Conservation (phyloP, 2,113 vertebrate species). For the Neogobius melanostomus region DNA sequence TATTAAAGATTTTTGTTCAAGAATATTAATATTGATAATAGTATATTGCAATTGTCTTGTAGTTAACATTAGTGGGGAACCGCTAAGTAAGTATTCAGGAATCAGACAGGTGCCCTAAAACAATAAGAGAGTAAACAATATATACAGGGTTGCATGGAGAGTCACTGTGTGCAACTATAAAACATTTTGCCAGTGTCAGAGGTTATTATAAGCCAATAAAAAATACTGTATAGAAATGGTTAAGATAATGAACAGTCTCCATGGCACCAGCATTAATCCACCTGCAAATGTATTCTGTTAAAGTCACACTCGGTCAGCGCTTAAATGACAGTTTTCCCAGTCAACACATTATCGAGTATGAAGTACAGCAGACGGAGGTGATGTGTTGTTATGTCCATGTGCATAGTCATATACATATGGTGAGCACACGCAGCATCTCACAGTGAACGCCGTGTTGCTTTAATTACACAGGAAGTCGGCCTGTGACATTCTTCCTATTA, state of each 20-base stretch:
- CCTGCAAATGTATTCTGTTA: background rate
- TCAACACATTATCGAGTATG: constrained; percentile 30
- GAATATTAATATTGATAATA: background rate
- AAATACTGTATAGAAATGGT: too few relatives aligned
- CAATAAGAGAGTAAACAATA: too few relatives aligned
- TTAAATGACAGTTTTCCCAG: constrained; percentile 13
- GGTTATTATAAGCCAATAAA: too few relatives aligned
- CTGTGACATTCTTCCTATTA: constrained; percentile 65
- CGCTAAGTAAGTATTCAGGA: too few relatives aligned
- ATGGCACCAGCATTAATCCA: background rate
- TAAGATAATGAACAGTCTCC: background rate
- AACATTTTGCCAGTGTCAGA: background rate
- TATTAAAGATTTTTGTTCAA: background rate
- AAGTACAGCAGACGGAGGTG: constrained; percentile 17
- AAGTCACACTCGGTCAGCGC: background rate
- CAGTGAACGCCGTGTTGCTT: constrained; percentile 61
- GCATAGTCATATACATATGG: constrained; percentile 45
- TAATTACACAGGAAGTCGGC: constrained; percentile 75
- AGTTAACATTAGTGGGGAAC: too few relatives aligned
- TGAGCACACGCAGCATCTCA: constrained; percentile 50
- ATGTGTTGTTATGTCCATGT: constrained; percentile 12
- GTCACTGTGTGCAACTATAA: too few relatives aligned
- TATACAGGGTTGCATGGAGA: too few relatives aligned
- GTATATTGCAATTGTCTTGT: background rate
- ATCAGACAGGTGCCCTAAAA: too few relatives aligned